Percentiles rank a stretch among this genome's conserved stretches.
phyloP scores from a whole-genome alignment of 2,797 vertebrate species.

The Siniperca undulata region DNA sequence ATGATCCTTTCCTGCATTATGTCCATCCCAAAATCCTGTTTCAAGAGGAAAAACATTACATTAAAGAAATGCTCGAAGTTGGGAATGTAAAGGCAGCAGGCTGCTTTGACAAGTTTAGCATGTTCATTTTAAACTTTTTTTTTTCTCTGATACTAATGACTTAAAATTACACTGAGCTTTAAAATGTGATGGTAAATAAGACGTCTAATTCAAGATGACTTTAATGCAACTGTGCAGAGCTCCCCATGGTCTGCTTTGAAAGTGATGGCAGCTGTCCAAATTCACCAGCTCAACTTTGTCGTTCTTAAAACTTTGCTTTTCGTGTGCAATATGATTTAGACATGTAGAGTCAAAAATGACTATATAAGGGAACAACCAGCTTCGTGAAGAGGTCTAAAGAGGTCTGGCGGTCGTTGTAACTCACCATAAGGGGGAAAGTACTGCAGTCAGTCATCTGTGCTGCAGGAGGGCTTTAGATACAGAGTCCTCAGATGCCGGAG shows the following conservation, averaged over 20 bases:
- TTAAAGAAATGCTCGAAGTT: neutral
- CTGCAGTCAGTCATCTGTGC: slow-evolving; percentile 36
- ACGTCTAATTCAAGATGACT: too few relatives aligned
- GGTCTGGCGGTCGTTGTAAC: slow-evolving; percentile 4
- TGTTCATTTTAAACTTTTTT: neutral
- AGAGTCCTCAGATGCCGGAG: neutral
- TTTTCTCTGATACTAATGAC: neutral
- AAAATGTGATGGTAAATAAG: neutral
- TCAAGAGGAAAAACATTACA: neutral
- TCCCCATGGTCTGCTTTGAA: neutral
- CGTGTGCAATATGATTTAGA: slow-evolving; percentile 9
- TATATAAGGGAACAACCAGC: slow-evolving; percentile 64
- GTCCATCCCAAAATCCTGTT: neutral
- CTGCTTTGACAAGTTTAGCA: neutral
- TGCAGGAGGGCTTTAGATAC: slow-evolving; percentile 5
- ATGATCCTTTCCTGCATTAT: neutral
- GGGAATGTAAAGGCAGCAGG: neutral
- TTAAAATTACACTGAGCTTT: neutral
- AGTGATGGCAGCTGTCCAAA: slow-evolving; percentile 31
- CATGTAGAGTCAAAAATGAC: slow-evolving; percentile 48
- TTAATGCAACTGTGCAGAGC: neutral
- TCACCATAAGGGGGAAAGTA: slow-evolving; percentile 23
- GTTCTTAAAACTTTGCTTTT: slow-evolving; percentile 19
- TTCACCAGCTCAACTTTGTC: slow-evolving; percentile 7
- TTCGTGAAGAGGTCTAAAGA: slow-evolving; percentile 13